Conservation (phyloP, 2,797 vertebrate species). For the Momotus momota region DNA sequence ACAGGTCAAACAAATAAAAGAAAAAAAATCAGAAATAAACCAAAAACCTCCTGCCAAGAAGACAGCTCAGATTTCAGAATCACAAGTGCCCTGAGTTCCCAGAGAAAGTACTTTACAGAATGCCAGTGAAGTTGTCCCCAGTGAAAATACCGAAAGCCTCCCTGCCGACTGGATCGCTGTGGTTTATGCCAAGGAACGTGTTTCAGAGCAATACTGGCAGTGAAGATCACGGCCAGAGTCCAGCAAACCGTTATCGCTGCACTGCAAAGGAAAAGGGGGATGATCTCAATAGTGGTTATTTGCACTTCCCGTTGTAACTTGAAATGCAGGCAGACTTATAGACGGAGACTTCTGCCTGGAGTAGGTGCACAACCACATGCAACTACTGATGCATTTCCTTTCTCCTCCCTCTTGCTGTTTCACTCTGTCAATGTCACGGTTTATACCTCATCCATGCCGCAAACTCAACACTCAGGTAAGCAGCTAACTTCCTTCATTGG, state of each 20-base stretch:
- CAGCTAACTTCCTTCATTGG: neutral
- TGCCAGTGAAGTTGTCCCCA: neutral
- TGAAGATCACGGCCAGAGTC: neutral
- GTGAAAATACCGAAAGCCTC: neutral
- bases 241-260: neutral
- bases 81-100: rapidly evolving
- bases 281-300: neutral
- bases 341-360: rapidly evolving
- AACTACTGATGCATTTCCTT: neutral
- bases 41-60: neutral
- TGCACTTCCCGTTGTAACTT: neutral
- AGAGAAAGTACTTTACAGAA: neutral
- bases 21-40: neutral
- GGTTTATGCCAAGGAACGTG: neutral
- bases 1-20: neutral
- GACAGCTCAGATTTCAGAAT: neutral
- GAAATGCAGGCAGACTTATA: neutral
- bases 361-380: neutral
- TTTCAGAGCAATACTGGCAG: neutral
- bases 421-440: neutral
- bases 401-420: neutral
- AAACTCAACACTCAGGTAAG: neutral
- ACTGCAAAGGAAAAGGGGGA: neutral
- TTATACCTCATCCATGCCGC: neutral
- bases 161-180: rapidly evolving